Percentiles rank a stretch among this genome's conserved stretches.
Evolutionary conservation across 1,140 invertebrate species (phyloP).

Genomic region (Hesperophylax magnus): DNA sequence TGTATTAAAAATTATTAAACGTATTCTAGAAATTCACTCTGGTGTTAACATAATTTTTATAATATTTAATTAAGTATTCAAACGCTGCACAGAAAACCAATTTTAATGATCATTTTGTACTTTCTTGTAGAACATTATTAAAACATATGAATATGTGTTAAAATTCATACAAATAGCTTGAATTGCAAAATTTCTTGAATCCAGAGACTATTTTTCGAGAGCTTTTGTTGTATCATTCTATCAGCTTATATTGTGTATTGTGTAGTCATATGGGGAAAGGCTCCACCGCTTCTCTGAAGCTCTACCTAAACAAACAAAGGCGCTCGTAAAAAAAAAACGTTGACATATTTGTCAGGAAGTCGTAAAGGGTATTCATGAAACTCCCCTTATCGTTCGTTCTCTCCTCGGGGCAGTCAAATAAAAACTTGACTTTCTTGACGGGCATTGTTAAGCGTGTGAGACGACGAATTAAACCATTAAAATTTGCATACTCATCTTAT

Average conservation of each 20-base stretch:
- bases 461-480: not conserved
- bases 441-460: not conserved
- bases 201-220: no score
- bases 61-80: no score
- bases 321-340: slow-evolving; percentile 18
- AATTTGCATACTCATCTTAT: not conserved
- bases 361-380: slow-evolving; percentile 37
- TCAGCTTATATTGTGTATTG: not conserved
- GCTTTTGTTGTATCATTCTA: not conserved
- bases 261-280: not conserved
- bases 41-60: no score
- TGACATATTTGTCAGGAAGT: slow-evolving; percentile 8
- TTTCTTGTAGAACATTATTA: no score
- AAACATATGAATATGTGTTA: no score
- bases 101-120: no score
- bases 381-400: slow-evolving; percentile 45
- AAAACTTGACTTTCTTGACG: not conserved
- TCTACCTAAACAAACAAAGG: slow-evolving; percentile 9
- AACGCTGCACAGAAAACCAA: no score
- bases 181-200: no score
- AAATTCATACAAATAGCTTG: no score
- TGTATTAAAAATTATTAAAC: no score
- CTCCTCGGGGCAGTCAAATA: slow-evolving; percentile 17
- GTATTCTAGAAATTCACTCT: no score
- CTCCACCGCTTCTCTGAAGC: not conserved